Conservation (phyloP, 2,888 invertebrate genomes). For the Ditylenchus weischeri region DNA sequence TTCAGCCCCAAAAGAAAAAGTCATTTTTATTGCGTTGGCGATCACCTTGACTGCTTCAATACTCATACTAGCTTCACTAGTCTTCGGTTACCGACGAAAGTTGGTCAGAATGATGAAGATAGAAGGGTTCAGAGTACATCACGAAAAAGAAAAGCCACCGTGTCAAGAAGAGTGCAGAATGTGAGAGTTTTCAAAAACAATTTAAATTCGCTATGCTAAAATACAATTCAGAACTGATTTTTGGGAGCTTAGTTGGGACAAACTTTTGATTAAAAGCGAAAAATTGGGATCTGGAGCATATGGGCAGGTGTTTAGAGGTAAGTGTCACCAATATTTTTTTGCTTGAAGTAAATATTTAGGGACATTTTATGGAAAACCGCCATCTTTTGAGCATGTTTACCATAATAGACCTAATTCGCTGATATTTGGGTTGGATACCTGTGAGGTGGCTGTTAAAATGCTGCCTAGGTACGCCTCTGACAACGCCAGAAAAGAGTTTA, state of each 20-base stretch:
- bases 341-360: slow-evolving; percentile 21
- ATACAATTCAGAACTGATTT: slow-evolving; percentile 39
- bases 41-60: neutral
- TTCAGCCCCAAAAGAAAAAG: neutral
- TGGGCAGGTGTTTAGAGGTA: slow-evolving; percentile 31
- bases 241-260: slow-evolving; percentile 52
- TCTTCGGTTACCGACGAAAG: neutral
- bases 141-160: neutral
- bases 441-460: slow-evolving; percentile 36
- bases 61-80: neutral
- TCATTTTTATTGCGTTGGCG: neutral
- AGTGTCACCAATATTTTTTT: neutral
- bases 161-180: neutral
- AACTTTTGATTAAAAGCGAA: slow-evolving; percentile 49
- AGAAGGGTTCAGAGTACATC: slow-evolving; percentile 3
- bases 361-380: slow-evolving; percentile 46
- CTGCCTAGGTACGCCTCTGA: slow-evolving; percentile 46
- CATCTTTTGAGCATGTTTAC: slow-evolving; percentile 46
- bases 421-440: slow-evolving; percentile 38
- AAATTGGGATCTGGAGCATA: slow-evolving; percentile 52
- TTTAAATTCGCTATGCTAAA: neutral
- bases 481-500: slow-evolving; percentile 42
- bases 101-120: slow-evolving; percentile 8
- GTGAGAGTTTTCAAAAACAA: neutral
- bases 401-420: slow-evolving; percentile 33